Evolutionary conservation across 2,888 invertebrate genomes (phyloP).

Genomic region (Trichogramma dendrolimi): DNA sequence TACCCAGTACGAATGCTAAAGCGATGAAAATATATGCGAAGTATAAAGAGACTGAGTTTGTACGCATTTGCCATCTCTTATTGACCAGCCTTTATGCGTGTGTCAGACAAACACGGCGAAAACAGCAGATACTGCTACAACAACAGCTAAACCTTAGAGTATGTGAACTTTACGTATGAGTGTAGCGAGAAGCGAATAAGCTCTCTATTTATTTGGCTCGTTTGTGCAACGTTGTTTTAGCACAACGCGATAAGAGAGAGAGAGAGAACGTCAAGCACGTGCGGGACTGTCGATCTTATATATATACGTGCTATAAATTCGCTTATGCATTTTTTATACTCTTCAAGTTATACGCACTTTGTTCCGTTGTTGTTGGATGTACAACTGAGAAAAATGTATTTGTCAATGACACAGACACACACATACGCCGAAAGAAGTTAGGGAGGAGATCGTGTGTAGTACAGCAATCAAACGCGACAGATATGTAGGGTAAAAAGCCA

Average conservation of each 20-base stretch:
- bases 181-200: not conserved
- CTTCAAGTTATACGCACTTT: not conserved
- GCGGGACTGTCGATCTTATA: not conserved
- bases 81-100: not conserved
- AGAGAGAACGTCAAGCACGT: no score
- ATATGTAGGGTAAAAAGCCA: conserved; percentile 12
- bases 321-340: not conserved
- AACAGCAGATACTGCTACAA: no score
- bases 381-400: no score
- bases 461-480: conserved; percentile 1
- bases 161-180: not conserved
- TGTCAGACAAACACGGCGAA: not conserved
- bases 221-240: not conserved
- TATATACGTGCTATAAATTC: not conserved
- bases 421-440: no score
- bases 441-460: no score
- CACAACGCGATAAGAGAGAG: not conserved
- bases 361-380: no score
- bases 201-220: conserved; percentile 4
- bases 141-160: no score
- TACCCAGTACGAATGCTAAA: conserved; percentile 18
- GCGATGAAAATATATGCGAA: not conserved
- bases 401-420: no score
- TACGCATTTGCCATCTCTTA: not conserved
- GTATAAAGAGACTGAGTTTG: conserved; percentile 2